Evolutionary conservation across 2,888 invertebrate species (phyloP), one percentile per base, ranked within the genome.

Genomic region (Sturmia bella): DNA sequence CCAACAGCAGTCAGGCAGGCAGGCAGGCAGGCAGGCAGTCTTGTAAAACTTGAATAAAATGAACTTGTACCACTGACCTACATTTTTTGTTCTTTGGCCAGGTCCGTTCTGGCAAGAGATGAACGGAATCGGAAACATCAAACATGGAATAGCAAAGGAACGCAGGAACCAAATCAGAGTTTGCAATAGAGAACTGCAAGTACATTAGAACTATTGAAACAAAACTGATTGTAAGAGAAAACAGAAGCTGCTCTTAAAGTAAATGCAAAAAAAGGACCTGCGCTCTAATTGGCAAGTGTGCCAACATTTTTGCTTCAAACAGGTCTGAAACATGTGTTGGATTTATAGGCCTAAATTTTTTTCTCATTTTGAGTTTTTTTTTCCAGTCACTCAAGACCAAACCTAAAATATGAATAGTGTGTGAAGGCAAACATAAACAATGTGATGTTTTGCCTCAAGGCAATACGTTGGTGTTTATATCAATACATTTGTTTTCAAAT

Each of bases 31-130:
- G n/a, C n/a, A n/a, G n/a, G n/a, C n/a, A 81, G 27, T 78, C 45
- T 50, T 66, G 21, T 52, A 52, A 78, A 78, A 80, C 64, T 21
- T 61, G 37, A 83, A 64, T 50, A 76, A 64, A 88, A 87, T 89
- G 89, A 89, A 89, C 89, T 89, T 89, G 89, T 89, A 87, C 88
- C 87, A 89, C 87, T 89, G 88, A 89, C 89, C 89, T 88, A 89
- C 86, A 78, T 82, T 70, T 48, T 54, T 50, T 54, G 52, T 45
- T 37, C 13, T 4, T 15, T 12, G 21, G 41, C 50, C 27, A 57
- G 54, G 24, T n/a, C 52, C 69, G 54, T 61, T 54, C 61, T 32
- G 32, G 32, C 9, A 5, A 27, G 15, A 3, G n/a, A 17, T 56
- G 11, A 32, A 37, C 59, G 69, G 50, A 32, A 56, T 59, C 12